These are phyloP conservation scores for Lates japonicus DNA, from an alignment of 2,797 vertebrate genomes.

Conservation along the genomic window DNA sequence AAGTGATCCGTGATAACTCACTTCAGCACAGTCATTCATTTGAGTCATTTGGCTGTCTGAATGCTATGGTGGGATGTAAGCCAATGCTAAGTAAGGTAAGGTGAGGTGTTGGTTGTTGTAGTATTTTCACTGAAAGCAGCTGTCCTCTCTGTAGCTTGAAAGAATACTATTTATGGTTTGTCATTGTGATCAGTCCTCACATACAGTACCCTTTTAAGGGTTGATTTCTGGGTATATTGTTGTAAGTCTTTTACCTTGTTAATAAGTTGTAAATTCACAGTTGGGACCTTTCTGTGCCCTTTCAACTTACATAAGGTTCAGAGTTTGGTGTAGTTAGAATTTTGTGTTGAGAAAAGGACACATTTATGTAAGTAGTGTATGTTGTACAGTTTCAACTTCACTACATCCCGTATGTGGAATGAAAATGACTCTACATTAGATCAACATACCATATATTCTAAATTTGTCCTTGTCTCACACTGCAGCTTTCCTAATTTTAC, in stretches of 20 bases:
- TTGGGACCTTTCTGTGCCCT: not conserved
- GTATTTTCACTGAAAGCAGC: no score
- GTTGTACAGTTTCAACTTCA: not conserved
- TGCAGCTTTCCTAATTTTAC: slow-evolving; percentile 9
- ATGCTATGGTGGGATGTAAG: not conserved
- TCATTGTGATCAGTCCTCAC: not conserved
- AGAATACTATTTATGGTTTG: not conserved
- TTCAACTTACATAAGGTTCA: not conserved
- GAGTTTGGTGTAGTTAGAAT: not conserved
- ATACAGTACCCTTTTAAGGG: not conserved
- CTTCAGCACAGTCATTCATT: not conserved
- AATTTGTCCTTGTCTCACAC: slow-evolving; percentile 33
- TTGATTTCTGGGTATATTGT: not conserved
- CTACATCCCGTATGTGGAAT: slow-evolving; percentile 15
- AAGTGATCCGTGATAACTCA: not conserved
- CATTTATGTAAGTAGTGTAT: not conserved
- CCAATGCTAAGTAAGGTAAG: no score
- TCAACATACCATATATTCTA: slow-evolving; percentile 43
- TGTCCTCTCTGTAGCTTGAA: no score
- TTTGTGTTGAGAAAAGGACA: not conserved
- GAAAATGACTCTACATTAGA: slow-evolving; percentile 43
- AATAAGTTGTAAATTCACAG: not conserved
- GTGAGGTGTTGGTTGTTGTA: not conserved
- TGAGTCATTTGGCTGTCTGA: not conserved
- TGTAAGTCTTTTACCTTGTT: not conserved